Evolutionary conservation across 2,113 vertebrate species (phyloP).

Genomic region (Varanus komodoensis): DNA sequence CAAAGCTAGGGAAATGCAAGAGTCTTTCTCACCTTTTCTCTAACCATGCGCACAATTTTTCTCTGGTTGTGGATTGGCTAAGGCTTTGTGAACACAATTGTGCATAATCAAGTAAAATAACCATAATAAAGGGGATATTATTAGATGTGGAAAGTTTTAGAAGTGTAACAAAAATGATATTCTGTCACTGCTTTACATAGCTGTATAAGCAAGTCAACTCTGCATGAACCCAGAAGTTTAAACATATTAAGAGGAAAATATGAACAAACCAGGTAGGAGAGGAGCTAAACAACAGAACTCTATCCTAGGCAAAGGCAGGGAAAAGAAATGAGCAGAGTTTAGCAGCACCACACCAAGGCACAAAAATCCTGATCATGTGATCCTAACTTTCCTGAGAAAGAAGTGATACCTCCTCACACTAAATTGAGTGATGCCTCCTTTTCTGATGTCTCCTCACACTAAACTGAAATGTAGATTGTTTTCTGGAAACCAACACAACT

Average conservation of each 20-base stretch:
- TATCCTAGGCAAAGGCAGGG: no score
- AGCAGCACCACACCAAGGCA: no score
- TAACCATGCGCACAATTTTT: background rate
- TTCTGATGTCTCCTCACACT: no score
- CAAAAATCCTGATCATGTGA: no score
- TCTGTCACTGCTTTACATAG: conserved; percentile 53
- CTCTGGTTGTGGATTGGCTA: background rate
- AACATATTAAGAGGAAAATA: background rate
- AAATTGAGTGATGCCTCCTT: no score
- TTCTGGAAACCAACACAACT: background rate
- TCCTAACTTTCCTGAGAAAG: no score
- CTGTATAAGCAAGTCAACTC: conserved; percentile 97
- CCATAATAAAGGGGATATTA: no score
- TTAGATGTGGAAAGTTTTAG: background rate
- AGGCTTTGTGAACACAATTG: background rate
- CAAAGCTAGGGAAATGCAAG: background rate
- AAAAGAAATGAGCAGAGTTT: no score
- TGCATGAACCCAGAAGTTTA: conserved; percentile 73
- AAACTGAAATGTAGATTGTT: background rate
- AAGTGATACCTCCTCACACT: no score
- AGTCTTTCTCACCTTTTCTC: background rate
- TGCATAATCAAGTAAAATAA: no score
- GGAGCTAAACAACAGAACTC: no score
- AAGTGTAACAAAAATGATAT: background rate
- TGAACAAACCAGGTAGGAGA: no score